Base-by-base conservation (phyloP, 1,140 invertebrate species). In the Akabosia matsudoensis region DNA sequence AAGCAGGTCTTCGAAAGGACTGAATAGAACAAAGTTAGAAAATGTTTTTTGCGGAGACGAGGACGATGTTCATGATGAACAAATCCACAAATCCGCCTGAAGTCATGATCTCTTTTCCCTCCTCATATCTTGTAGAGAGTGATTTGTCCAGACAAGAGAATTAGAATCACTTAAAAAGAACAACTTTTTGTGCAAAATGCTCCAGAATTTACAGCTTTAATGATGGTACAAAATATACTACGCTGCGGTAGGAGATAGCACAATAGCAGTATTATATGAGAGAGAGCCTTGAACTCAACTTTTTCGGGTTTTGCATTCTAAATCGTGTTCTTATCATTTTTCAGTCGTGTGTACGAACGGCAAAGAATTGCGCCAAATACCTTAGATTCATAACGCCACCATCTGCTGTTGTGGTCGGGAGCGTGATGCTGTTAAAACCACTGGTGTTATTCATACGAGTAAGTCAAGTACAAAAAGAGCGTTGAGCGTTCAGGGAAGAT, bases 21-120 rank as follows among this genome's bases (percentile, higher is more conserved):
- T n/a, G n/a, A n/a, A n/a, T n/a, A n/a, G n/a, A n/a, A 45, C 37
- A 45, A 45, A 45, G 37, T 45, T 45, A 45, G 37, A 7, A 45
- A 45, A 45, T 45, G n/a, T n/a, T n/a, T n/a, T n/a, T n/a, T n/a
- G n/a, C n/a, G n/a, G n/a, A n/a, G 37, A 10, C 18, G 37, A 45
- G 37, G 18, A 45, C 37, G 18, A 10, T 45, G 37, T 10, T 10
- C 4, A 61, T 24, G 7, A 31, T 67, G 61, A 67, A 30, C 61
- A 67, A 67, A 67, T 67, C 61, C 61, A 61, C 54, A 61, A 67
- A 67, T 67, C 61, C 30, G 61, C 61, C 61, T 67, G 10, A n/a
- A 67, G 61, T 67, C 61, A 67, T 67, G 54, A 10, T 56, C 10
- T 56, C 37, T 45, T 10, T 45, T 7, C 54, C 24, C 54, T 56